Percentiles rank a stretch among this genome's conserved stretches.
Conservation (phyloP, 2,797 vertebrate species). For the Echiichthys vipera region DNA sequence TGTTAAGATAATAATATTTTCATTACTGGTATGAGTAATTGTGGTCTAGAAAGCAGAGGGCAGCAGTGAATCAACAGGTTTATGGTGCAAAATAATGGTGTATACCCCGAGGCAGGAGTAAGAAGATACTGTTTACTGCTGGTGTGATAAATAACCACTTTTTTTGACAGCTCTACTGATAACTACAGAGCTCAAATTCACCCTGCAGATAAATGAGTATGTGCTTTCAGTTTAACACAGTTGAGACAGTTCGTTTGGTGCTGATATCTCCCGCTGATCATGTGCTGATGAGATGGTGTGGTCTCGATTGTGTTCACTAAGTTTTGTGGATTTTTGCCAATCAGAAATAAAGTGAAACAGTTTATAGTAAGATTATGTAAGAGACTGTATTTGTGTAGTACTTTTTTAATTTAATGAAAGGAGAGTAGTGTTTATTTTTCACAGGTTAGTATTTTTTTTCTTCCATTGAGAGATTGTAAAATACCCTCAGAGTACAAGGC, state of each 20-base stretch:
- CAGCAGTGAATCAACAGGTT: conserved; percentile 63
- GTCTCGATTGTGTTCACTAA: background rate
- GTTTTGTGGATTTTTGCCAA: background rate
- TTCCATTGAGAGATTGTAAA: background rate
- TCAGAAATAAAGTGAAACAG: background rate
- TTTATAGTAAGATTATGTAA: background rate
- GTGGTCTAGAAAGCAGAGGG: conserved; percentile 32
- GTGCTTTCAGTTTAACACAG: conserved; percentile 16
- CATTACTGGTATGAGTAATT: conserved; percentile 62
- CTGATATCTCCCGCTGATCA: background rate
- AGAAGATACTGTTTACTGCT: conserved; percentile 67
- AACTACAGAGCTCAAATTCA: conserved; percentile 51
- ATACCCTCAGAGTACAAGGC: background rate
- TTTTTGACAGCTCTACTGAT: conserved; percentile 60
- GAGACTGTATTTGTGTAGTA: background rate
- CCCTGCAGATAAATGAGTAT: background rate
- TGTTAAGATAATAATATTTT: conserved; percentile 73
- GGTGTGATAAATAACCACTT: conserved; percentile 58
- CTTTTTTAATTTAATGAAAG: background rate
- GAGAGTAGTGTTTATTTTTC: background rate
- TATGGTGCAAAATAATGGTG: conserved; percentile 11
- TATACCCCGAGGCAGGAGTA: conserved; percentile 59
- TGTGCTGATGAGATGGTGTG: background rate
- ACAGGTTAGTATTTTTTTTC: no score
- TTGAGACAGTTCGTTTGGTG: conserved; percentile 12